Evolutionary conservation across 2,797 vertebrate species (phyloP).

Genomic region (Myiothlypis chrysogaster): DNA sequence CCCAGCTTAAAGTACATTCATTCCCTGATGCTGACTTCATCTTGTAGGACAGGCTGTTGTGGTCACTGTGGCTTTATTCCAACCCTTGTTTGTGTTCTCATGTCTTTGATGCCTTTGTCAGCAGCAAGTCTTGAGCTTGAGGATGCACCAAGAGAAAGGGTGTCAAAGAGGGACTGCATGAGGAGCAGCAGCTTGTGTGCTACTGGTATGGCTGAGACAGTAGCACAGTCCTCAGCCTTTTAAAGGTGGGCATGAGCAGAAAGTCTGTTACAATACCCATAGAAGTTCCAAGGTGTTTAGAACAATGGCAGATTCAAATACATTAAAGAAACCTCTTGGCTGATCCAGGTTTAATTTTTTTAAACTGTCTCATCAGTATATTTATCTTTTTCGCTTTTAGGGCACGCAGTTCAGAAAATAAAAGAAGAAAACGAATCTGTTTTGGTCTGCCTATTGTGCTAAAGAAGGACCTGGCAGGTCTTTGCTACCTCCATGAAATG

Average conservation of each 20-base stretch:
- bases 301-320: neutral
- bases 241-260: neutral
- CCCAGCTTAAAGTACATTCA: neutral
- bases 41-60: neutral
- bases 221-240: neutral
- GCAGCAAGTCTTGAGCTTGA: neutral
- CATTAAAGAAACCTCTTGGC: neutral
- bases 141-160: fast-evolving
- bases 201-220: neutral
- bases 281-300: fast-evolving
- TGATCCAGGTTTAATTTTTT: neutral
- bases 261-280: neutral
- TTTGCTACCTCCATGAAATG: neutral
- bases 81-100: neutral
- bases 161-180: neutral
- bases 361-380: no score
- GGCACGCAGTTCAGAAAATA: neutral
- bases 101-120: neutral
- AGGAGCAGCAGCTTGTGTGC: neutral
- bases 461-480: neutral
- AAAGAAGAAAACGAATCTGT: neutral
- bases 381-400: neutral
- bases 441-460: neutral
- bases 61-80: neutral
- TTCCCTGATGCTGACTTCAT: neutral